These are phyloP conservation scores for Cyclophora albipunctata DNA, from an alignment of 2,888 invertebrate genomes.

Conservation along the genomic window DNA sequence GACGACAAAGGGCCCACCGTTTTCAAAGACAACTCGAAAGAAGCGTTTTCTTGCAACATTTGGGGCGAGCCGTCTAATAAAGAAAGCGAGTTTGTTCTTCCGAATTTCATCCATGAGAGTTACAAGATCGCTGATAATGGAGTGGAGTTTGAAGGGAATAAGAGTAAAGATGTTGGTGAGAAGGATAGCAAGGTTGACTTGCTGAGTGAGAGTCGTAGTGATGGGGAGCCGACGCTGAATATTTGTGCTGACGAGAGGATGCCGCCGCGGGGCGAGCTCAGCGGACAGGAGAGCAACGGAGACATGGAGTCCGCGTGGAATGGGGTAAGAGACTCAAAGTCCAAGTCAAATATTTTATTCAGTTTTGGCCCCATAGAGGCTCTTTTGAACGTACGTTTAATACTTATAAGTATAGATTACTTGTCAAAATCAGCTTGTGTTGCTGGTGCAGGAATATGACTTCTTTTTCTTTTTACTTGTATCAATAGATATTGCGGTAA, in stretches of 20 bases:
- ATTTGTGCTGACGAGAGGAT: constrained; percentile 90
- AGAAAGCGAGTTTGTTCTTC: constrained; percentile 59
- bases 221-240: constrained; percentile 70
- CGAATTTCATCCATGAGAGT: constrained; percentile 65
- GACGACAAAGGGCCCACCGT: constrained; percentile 44
- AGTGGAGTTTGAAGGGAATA: constrained; percentile 41
- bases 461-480: not conserved
- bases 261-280: constrained; percentile 90
- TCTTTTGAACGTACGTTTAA: not conserved
- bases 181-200: constrained; percentile 57
- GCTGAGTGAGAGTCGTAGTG: constrained; percentile 50
- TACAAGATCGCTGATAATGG: constrained; percentile 60
- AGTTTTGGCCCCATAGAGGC: no score
- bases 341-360: no score
- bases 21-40: constrained; percentile 38
- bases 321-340: constrained; percentile 68
- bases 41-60: constrained; percentile 25
- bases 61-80: constrained; percentile 64
- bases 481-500: no score
- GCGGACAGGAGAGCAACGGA: constrained; percentile 90
- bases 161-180: constrained; percentile 30
- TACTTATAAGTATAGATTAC: constrained; percentile 3
- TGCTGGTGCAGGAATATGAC: not conserved
- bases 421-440: no score
- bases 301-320: constrained; percentile 86